phyloP scores from a whole-genome alignment of 2,888 invertebrate species.

The Parthenolecanium corni region DNA sequence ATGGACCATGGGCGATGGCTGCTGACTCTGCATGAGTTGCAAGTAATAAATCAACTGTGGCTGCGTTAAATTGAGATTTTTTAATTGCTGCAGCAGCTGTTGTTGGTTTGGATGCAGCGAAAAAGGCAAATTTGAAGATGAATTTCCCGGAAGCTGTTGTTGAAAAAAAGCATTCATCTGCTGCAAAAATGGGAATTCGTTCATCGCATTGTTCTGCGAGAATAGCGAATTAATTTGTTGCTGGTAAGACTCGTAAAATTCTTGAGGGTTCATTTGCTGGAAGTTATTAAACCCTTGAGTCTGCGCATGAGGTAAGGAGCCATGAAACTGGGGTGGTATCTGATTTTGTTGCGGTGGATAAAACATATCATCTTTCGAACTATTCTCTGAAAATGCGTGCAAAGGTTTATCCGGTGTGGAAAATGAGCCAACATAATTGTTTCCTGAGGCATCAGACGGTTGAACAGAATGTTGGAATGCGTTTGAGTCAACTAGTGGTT shows the following conservation, averaged over 20 bases:
- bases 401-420: neutral
- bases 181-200: neutral
- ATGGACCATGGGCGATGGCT: neutral
- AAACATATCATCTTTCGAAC: neutral
- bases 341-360: neutral
- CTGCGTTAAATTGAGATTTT: neutral
- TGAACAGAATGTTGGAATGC: neutral
- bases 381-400: neutral
- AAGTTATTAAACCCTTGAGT: constrained; percentile 4
- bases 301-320: neutral
- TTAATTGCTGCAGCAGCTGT: constrained; percentile 7
- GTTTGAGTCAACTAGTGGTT: neutral
- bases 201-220: neutral
- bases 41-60: neutral
- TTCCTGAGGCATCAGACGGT: neutral
- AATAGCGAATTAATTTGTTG: neutral
- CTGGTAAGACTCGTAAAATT: constrained; percentile 11
- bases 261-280: neutral
- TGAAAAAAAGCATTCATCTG: constrained; percentile 4
- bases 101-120: neutral
- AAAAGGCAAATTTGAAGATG: constrained; percentile 4
- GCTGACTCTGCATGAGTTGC: constrained; percentile 3
- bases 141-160: neutral
- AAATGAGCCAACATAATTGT: neutral
- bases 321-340: neutral